phyloP scores from a whole-genome alignment of 1,140 invertebrate genomes.

The Dryas iulia region DNA sequence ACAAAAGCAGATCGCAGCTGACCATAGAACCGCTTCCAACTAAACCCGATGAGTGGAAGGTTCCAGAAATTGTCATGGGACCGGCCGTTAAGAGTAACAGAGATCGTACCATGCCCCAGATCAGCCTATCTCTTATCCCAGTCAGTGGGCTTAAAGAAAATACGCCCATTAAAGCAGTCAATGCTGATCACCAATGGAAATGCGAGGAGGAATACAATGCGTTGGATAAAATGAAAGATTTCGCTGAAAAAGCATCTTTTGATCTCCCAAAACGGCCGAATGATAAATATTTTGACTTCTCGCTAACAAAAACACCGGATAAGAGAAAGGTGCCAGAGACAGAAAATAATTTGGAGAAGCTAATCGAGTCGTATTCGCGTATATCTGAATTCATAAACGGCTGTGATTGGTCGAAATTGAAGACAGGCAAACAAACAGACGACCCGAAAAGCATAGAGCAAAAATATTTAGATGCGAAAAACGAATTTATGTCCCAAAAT shows the following conservation, averaged over 20 bases:
- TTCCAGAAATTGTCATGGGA: conserved; percentile 61
- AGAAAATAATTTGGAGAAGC: conserved; percentile 69
- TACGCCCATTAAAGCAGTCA: conserved; percentile 56
- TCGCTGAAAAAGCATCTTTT: conserved; percentile 76
- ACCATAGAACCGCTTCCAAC: conserved; percentile 68
- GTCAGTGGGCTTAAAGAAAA: conserved; percentile 63
- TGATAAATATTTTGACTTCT: conserved; percentile 70
- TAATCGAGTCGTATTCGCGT: conserved; percentile 73
- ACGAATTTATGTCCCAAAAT: conserved; percentile 77
- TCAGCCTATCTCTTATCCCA: conserved; percentile 73
- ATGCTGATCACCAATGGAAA: conserved; percentile 57
- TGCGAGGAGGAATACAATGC: conserved; percentile 75
- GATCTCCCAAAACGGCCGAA: conserved; percentile 65
- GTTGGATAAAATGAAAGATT: conserved; percentile 78
- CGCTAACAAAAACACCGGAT: conserved; percentile 57
- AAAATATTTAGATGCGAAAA: conserved; percentile 77
- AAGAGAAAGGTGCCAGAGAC: conserved; percentile 57
- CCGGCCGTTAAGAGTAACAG: conserved; percentile 52
- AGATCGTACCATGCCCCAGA: conserved; percentile 70
- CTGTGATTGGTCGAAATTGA: conserved; percentile 71
- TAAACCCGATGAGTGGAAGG: conserved; percentile 68
- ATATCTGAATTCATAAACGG: conserved; percentile 77
- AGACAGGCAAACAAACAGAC: conserved; percentile 47
- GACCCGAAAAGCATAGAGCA: conserved; percentile 68
- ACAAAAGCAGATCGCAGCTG: conserved; percentile 72